phyloP scores from a whole-genome alignment of 2,113 vertebrate genomes.

The Morone chrysops region DNA sequence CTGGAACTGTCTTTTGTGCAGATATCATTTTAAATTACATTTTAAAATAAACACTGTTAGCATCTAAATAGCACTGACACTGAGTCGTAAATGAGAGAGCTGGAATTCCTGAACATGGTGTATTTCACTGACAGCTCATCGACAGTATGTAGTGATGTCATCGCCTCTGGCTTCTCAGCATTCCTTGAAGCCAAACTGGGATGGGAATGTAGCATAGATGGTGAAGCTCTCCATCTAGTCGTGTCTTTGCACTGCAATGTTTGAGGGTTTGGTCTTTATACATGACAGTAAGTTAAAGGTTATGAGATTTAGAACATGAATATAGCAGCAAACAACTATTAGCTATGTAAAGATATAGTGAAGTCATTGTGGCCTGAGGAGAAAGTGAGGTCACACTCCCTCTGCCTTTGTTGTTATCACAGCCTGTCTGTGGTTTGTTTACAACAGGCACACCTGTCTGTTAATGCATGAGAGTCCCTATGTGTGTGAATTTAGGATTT shows the following conservation, averaged over 20 bases:
- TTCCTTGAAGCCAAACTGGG: slow-evolving; percentile 5
- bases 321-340: too few species aligned
- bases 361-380: too few species aligned
- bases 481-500: too few species aligned
- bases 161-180: slow-evolving; percentile 2
- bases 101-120: slow-evolving; percentile 10
- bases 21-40: not conserved
- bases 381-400: too few species aligned
- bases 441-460: too few species aligned
- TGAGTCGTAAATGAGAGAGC: not conserved
- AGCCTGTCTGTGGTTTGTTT: too few species aligned
- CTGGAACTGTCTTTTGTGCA: slow-evolving; percentile 5
- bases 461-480: too few species aligned
- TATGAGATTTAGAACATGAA: too few species aligned
- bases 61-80: not conserved
- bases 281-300: not conserved
- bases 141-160: not conserved
- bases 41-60: not conserved
- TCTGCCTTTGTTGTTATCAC: too few species aligned
- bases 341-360: too few species aligned
- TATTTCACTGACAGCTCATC: slow-evolving; percentile 2
- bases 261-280: not conserved
- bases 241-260: not conserved
- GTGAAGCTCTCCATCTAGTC: not conserved
- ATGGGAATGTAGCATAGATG: not conserved